phyloP scores from a whole-genome alignment of 2,888 invertebrate species.

The Drosophila nigricruria region DNA sequence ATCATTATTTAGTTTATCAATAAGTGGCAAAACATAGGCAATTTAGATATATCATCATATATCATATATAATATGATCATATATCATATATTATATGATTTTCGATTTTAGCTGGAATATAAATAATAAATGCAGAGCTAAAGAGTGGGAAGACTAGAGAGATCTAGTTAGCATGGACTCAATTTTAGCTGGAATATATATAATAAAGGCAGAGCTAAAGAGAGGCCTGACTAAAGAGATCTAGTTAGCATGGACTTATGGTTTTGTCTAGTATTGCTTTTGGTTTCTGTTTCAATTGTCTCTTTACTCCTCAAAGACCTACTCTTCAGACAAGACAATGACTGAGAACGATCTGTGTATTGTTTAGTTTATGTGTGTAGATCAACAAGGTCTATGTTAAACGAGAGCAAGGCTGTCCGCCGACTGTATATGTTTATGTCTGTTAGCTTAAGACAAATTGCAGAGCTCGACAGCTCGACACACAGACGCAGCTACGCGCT shows the following conservation, averaged over 20 bases:
- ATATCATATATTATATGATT: not conserved
- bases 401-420: not conserved
- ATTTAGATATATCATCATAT: not conserved
- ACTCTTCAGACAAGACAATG: too few species aligned
- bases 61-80: not conserved
- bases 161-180: too few species aligned
- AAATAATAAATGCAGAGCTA: not conserved
- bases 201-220: too few species aligned
- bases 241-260: too few species aligned
- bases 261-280: too few species aligned
- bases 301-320: too few species aligned
- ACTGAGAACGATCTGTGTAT: too few species aligned
- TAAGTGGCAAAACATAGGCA: not conserved
- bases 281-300: too few species aligned
- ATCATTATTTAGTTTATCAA: conserved; percentile 31
- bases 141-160: not conserved
- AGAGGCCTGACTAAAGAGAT: too few species aligned
- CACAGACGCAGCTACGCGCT: not conserved
- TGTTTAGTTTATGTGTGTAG: too few species aligned
- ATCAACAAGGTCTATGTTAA: not conserved
- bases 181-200: too few species aligned
- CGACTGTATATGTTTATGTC: not conserved
- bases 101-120: not conserved
- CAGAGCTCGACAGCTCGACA: not conserved
- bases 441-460: not conserved